Conservation (phyloP, 2,113 vertebrate genomes). For the Ptilorrhoa leucosticta region DNA sequence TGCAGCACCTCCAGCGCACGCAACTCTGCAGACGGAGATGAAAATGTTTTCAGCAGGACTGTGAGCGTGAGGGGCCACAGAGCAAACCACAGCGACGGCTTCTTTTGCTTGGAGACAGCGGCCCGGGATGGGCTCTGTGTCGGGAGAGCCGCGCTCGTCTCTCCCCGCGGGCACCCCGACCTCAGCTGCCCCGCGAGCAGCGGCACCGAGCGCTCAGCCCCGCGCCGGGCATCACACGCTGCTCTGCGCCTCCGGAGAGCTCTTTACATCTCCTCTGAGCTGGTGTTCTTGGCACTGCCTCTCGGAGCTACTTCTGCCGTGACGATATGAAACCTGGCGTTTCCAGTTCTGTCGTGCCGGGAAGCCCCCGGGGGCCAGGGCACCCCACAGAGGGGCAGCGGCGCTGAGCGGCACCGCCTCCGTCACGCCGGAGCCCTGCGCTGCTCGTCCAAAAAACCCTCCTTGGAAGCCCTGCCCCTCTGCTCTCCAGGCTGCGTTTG, state of each 20-base stretch:
- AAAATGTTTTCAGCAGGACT: not conserved
- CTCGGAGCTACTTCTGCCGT: not conserved
- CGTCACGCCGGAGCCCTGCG: not conserved
- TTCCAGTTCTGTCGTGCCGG: accelerated
- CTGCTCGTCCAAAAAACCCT: not conserved
- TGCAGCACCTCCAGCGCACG: not conserved
- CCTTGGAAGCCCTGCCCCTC: not conserved
- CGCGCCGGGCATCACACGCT: accelerated
- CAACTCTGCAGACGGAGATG: accelerated
- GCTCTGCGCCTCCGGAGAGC: not conserved
- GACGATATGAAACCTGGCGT: not conserved
- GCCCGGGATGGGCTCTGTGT: not conserved
- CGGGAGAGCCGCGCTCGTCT: accelerated
- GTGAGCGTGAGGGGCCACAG: accelerated
- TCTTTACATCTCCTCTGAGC: not conserved
- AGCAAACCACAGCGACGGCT: not conserved
- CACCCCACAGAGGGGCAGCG: not conserved
- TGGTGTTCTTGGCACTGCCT: not conserved
- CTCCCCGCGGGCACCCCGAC: not conserved
- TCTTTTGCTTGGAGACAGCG: not conserved
- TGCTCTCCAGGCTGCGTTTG: not conserved
- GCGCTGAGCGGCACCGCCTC: accelerated
- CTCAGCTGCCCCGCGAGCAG: not conserved
- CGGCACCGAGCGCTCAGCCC: not conserved
- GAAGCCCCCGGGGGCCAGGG: not conserved